phyloP scores from a whole-genome alignment of 2,888 invertebrate species.

The Buathra laborator region DNA sequence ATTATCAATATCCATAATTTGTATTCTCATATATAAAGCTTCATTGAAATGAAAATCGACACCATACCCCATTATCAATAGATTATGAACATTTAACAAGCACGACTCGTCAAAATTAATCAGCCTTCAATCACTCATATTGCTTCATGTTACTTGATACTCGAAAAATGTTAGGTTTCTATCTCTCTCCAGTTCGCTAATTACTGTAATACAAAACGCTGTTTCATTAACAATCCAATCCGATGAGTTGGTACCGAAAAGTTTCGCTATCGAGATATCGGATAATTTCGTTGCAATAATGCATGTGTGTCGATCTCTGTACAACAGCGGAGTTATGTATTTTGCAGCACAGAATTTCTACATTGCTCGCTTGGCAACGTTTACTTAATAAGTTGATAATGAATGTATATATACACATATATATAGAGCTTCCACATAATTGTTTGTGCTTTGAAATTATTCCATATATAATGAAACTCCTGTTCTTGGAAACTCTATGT shows the following conservation, averaged over 20 bases:
- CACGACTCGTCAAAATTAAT: not conserved
- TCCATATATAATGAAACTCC: too few species aligned
- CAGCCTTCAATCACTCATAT: not conserved
- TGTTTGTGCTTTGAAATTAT: too few species aligned
- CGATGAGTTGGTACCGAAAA: not conserved
- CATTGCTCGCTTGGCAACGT: too few species aligned
- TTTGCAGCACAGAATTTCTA: not conserved
- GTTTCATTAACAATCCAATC: not conserved
- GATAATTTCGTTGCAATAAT: conserved; percentile 1
- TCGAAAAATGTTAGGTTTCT: not conserved
- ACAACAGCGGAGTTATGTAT: not conserved
- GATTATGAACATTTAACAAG: not conserved
- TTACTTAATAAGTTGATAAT: too few species aligned
- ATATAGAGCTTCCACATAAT: too few species aligned
- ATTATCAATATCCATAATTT: not conserved
- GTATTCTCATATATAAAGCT: not conserved
- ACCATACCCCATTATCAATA: not conserved
- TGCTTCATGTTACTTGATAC: not conserved
- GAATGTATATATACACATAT: too few species aligned
- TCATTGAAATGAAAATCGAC: not conserved
- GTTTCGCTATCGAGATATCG: not conserved
- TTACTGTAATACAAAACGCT: not conserved
- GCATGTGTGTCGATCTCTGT: not conserved
- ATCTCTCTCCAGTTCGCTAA: not conserved
- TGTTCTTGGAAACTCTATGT: too few species aligned